Evolutionary conservation across 2,113 vertebrate species (phyloP).

Genomic region (Passer montanus): DNA sequence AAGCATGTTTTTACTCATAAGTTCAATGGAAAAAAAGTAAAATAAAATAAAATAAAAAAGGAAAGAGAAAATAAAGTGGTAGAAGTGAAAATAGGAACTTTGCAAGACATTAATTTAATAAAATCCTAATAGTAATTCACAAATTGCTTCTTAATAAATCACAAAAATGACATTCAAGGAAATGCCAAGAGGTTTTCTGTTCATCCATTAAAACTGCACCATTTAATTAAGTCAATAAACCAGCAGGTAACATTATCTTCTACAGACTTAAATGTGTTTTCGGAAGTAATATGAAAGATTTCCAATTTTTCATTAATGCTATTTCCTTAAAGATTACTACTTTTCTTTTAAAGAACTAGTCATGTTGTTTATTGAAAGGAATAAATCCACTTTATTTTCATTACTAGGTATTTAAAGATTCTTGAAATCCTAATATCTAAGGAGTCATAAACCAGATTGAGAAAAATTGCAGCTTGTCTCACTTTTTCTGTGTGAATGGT

Average conservation of each 20-base stretch:
- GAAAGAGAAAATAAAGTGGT: accelerated
- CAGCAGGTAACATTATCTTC: not conserved
- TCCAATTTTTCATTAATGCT: not conserved
- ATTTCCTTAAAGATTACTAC: not conserved
- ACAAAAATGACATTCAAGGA: not conserved
- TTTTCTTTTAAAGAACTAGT: not conserved
- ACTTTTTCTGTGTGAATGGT: not conserved
- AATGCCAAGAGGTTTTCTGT: not conserved
- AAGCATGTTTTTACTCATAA: not conserved
- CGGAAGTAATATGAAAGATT: not conserved
- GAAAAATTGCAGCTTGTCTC: not conserved
- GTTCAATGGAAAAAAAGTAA: not conserved
- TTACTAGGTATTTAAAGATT: not conserved
- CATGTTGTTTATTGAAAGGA: not conserved
- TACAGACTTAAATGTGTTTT: not conserved
- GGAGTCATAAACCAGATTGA: not conserved
- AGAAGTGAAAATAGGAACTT: not conserved
- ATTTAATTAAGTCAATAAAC: not conserved
- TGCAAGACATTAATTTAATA: not conserved
- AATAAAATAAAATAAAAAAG: too few species aligned
- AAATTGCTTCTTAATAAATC: not conserved
- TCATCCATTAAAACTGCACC: not conserved
- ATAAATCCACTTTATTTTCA: not conserved
- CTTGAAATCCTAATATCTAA: not conserved
- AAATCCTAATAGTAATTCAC: not conserved